A percentile compares a stretch with the other conserved stretches of the same genome.
Evolutionary conservation across 2,888 invertebrate species (phyloP).

Genomic region (Tachystola acroxantha): DNA sequence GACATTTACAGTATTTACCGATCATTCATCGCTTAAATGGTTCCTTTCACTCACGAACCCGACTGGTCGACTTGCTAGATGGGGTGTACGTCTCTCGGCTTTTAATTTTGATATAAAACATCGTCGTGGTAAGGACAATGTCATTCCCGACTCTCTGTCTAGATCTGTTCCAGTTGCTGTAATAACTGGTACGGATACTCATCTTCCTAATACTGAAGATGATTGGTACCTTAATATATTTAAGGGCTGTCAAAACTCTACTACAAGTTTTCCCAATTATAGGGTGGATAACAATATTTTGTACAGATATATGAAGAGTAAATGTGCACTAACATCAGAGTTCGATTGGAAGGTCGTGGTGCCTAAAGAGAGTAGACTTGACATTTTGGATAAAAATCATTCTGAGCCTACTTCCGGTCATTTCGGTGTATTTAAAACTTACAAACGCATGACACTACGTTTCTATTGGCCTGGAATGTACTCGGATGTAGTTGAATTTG

Average conservation of each 20-base stretch:
- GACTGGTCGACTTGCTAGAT: constrained; percentile 23
- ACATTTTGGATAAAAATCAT: constrained; percentile 15
- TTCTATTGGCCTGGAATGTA: constrained; percentile 18
- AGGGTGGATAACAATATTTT: constrained; percentile 13
- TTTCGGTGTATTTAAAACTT: constrained; percentile 22
- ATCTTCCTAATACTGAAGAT: constrained; percentile 8
- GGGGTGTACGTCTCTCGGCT: constrained; percentile 21
- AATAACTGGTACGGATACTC: constrained; percentile 1
- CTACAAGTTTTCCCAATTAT: constrained; percentile 13
- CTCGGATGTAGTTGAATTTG: constrained; percentile 14
- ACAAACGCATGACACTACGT: constrained; percentile 15
- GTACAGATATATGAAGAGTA: constrained; percentile 14
- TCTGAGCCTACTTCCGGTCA: constrained; percentile 17
- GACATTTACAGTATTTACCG: constrained; percentile 20
- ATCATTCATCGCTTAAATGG: constrained; percentile 13
- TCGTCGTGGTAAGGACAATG: constrained; percentile 18
- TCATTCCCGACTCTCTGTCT: constrained; percentile 20
- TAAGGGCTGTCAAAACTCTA: constrained; percentile 11
- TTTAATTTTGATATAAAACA: constrained; percentile 23
- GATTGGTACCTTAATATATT: constrained; percentile 18
- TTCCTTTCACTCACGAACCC: constrained; percentile 16
- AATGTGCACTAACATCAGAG: constrained; percentile 10
- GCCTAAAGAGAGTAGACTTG: constrained; percentile 8
- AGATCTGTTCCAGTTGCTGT: constrained; percentile 7
- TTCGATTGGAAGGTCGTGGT: constrained; percentile 24